phyloP scores from a whole-genome alignment of 1,140 invertebrate genomes.

The Habropoda laboriosa region DNA sequence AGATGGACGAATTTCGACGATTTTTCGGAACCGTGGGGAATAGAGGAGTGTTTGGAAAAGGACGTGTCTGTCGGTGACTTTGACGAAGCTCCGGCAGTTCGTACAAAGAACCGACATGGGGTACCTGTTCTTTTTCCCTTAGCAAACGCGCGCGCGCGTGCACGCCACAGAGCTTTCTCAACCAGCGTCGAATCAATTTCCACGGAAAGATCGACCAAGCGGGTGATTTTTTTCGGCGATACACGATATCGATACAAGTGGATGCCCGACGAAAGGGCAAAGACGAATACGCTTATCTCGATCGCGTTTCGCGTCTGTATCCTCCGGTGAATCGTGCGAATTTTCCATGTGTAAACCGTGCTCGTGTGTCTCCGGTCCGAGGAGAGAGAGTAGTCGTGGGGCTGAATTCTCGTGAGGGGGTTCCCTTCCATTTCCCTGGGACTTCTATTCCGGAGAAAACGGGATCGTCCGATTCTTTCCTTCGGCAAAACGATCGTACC shows the following conservation, averaged over 20 bases:
- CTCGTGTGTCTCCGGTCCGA: constrained; percentile 1
- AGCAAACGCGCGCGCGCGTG: neutral
- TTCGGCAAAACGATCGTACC: constrained; percentile 57
- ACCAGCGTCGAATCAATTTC: constrained; percentile 21
- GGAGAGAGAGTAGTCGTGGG: constrained; percentile 18
- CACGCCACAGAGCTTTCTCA: constrained; percentile 25
- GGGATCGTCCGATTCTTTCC: constrained; percentile 56
- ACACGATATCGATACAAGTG: neutral
- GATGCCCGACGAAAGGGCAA: neutral
- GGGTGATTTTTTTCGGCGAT: too few species aligned
- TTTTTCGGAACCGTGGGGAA: neutral
- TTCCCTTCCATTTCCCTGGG: neutral
- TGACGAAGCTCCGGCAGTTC: constrained; percentile 51
- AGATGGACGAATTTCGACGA: constrained; percentile 7
- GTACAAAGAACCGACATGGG: constrained; percentile 26
- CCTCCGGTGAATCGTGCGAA: too few species aligned
- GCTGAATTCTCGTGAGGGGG: constrained; percentile 33
- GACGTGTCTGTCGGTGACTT: constrained; percentile 56
- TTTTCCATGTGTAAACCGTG: neutral
- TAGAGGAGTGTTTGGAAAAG: constrained; percentile 8
- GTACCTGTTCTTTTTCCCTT: neutral
- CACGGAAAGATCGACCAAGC: neutral
- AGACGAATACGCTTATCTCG: constrained; percentile 1
- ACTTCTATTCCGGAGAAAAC: constrained; percentile 21
- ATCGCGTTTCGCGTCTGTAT: neutral